Conservation (phyloP, 2,888 invertebrate species). For the Tipula helvola region DNA sequence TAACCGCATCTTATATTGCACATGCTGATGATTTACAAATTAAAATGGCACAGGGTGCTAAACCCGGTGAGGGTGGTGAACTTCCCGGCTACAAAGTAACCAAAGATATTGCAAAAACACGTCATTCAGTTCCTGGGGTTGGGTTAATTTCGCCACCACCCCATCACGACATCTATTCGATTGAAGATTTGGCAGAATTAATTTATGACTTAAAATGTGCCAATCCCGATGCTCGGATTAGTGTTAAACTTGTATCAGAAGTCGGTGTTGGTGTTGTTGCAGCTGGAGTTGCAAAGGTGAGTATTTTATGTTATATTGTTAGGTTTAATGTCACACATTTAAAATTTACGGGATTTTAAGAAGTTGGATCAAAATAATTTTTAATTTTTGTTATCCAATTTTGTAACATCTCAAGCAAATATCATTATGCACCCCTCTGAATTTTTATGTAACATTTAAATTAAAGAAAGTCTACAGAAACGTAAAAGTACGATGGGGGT, state of each 20-base stretch:
- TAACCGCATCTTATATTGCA: slow-evolving; percentile 92
- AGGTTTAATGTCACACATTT: not conserved
- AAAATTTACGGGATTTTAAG: not conserved
- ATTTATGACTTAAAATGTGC: slow-evolving; percentile 98
- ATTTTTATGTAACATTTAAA: not conserved
- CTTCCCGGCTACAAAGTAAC: slow-evolving; percentile 87
- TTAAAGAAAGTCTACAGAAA: not conserved
- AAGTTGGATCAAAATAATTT: not conserved
- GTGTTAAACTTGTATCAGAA: slow-evolving; percentile 96
- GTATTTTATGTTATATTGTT: not conserved
- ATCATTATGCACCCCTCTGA: not conserved
- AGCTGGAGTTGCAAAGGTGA: slow-evolving; percentile 92
- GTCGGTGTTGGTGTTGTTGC: slow-evolving; percentile 98
- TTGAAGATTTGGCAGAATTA: slow-evolving; percentile 95
- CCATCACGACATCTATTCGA: slow-evolving; percentile 99
- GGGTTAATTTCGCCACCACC: slow-evolving; percentile 98
- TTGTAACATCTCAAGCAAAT: not conserved
- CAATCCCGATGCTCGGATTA: slow-evolving; percentile 88
- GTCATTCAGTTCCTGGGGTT: slow-evolving; percentile 93
- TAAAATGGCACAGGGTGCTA: slow-evolving; percentile 99
- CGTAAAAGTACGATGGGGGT: not conserved
- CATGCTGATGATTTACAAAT: slow-evolving; percentile 98
- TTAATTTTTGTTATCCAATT: not conserved
- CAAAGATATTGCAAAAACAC: slow-evolving; percentile 84
- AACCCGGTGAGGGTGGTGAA: slow-evolving; percentile 98